Evolutionary conservation across 2,888 invertebrate genomes (phyloP).

Genomic region (Agonopterix arenella): DNA sequence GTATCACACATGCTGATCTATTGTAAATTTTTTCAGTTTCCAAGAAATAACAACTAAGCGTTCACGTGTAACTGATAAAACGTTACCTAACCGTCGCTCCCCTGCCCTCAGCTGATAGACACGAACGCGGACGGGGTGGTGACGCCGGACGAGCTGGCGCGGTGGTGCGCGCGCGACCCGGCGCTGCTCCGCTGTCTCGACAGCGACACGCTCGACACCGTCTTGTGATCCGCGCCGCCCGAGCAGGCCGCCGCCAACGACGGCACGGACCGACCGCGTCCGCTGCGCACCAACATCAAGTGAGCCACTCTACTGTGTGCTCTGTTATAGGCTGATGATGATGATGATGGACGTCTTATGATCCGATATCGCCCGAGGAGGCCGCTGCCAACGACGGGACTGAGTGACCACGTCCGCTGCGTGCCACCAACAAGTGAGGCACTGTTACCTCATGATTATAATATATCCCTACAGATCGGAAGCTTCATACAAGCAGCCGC

Average conservation of each 20-base stretch:
- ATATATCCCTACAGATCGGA: no score
- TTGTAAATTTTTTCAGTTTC: no score
- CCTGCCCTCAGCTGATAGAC: conserved; percentile 81
- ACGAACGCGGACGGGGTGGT: conserved; percentile 88
- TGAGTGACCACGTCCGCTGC: no score
- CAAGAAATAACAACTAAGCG: no score
- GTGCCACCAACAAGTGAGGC: no score
- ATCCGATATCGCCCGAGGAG: neutral
- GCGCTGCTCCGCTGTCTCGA: conserved; percentile 82
- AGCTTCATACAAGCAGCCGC: no score
- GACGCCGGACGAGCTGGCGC: conserved; percentile 86
- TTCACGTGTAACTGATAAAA: no score
- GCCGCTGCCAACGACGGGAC: neutral
- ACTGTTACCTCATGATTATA: no score
- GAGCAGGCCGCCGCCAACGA: conserved; percentile 5
- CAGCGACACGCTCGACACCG: conserved; percentile 84
- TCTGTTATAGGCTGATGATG: neutral
- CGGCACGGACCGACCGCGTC: neutral
- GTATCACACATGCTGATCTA: no score
- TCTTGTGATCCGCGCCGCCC: conserved; percentile 78
- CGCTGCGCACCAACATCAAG: neutral
- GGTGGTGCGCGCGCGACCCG: conserved; percentile 86
- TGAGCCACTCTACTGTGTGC: neutral
- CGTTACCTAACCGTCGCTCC: no score
- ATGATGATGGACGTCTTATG: neutral